Evolutionary conservation across 2,888 invertebrate species (phyloP).

Genomic region (Diadegma fenestrale): DNA sequence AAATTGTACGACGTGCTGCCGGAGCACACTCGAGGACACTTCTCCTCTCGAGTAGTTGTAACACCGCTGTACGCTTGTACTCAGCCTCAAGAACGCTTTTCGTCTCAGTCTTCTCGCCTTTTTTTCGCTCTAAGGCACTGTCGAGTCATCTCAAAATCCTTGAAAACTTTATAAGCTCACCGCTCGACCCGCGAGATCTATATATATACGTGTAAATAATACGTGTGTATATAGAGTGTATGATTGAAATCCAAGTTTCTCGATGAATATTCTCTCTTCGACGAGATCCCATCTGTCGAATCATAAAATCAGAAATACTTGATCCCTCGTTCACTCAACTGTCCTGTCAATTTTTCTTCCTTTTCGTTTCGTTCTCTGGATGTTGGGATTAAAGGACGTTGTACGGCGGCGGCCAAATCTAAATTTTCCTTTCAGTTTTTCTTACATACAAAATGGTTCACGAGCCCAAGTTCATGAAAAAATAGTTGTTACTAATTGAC

Average conservation of each 20-base stretch:
- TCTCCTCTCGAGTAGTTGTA: slow-evolving; percentile 29
- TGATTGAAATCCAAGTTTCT: slow-evolving; percentile 40
- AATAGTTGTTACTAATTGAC: too few species aligned
- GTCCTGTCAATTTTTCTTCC: not conserved
- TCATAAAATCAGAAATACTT: too few species aligned
- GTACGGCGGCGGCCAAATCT: too few species aligned
- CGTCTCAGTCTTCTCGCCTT: slow-evolving; percentile 16
- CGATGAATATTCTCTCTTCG: slow-evolving; percentile 18
- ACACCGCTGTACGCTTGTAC: slow-evolving; percentile 12
- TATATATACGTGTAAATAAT: not conserved
- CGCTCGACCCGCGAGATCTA: slow-evolving; percentile 16
- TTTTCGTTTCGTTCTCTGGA: not conserved
- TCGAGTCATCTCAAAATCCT: slow-evolving; percentile 31
- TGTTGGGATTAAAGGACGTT: too few species aligned
- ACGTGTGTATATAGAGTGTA: slow-evolving; percentile 1
- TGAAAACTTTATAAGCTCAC: slow-evolving; percentile 1
- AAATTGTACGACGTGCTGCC: not conserved
- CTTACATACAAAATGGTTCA: too few species aligned
- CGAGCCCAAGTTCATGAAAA: too few species aligned
- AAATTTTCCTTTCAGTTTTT: too few species aligned
- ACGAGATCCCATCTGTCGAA: slow-evolving; percentile 21
- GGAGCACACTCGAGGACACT: slow-evolving; percentile 47
- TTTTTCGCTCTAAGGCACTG: not conserved
- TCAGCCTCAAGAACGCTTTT: slow-evolving; percentile 52
- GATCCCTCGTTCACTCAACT: not conserved